These are phyloP conservation scores for Florisuga fusca DNA, from an alignment of 2,797 vertebrate genomes.

Conservation along the genomic window DNA sequence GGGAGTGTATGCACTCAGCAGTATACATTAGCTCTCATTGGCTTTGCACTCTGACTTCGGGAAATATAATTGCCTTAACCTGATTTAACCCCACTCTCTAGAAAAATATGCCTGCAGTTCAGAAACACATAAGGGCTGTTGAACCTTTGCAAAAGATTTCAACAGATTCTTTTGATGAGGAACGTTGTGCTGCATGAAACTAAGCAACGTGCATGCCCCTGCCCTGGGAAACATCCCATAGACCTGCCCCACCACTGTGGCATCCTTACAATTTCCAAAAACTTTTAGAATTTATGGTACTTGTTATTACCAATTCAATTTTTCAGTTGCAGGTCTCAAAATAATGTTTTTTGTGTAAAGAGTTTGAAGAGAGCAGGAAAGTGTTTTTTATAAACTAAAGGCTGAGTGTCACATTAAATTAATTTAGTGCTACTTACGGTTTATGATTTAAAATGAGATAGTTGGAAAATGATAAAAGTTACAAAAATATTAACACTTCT, in stretches of 20 bases:
- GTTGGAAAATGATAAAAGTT: not conserved
- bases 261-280: not conserved
- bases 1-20: not conserved
- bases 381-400: not conserved
- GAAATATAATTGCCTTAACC: conserved; percentile 21
- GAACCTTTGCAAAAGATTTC: not conserved
- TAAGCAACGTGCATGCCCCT: not conserved
- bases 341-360: not conserved
- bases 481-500: not conserved
- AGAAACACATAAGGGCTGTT: accelerated
- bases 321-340: not conserved
- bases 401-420: not conserved
- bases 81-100: not conserved
- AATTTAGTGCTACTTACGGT: not conserved
- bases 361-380: not conserved
- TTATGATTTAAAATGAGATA: not conserved
- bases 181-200: not conserved
- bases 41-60: conserved; percentile 16
- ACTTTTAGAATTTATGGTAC: not conserved
- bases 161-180: not conserved
- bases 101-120: not conserved
- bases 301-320: not conserved
- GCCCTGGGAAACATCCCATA: not conserved
- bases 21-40: not conserved
- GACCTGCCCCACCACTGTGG: accelerated